These are phyloP conservation scores for Spinus pinus DNA, from an alignment of 2,797 vertebrate genomes.

Conservation along the genomic window DNA sequence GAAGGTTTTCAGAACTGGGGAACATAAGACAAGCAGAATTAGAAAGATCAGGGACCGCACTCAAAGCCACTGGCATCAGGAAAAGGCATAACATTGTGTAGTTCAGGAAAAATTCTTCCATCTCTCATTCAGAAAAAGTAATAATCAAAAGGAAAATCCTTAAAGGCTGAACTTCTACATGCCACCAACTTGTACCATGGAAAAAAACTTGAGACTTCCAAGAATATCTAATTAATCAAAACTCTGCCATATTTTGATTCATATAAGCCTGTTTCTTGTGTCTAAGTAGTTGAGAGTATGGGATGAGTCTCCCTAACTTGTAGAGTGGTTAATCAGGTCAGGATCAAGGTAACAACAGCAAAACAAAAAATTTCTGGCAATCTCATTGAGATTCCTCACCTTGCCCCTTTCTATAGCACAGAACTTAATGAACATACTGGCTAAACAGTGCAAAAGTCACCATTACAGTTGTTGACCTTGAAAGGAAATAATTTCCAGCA, in stretches of 20 bases:
- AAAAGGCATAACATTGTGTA: not conserved
- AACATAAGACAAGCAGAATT: not conserved
- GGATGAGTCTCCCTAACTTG: not conserved
- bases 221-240: slow-evolving; percentile 31
- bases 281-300: not conserved
- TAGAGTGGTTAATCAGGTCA: not conserved
- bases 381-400: not conserved
- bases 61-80: not conserved
- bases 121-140: slow-evolving; percentile 31
- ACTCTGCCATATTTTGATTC: not conserved
- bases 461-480: not conserved
- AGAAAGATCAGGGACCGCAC: not conserved
- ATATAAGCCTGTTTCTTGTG: not conserved
- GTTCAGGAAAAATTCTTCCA: not conserved
- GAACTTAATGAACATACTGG: not conserved
- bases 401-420: not conserved
- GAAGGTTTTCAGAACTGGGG: not conserved
- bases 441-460: not conserved
- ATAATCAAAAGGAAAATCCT: not conserved
- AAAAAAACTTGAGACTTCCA: not conserved
- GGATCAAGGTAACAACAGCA: not conserved
- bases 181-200: not conserved
- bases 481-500: not conserved
- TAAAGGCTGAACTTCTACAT: slow-evolving; percentile 11
- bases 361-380: slow-evolving; percentile 12